phyloP scores from a whole-genome alignment of 2,113 vertebrate genomes.

The Rhinolophus sinicus region DNA sequence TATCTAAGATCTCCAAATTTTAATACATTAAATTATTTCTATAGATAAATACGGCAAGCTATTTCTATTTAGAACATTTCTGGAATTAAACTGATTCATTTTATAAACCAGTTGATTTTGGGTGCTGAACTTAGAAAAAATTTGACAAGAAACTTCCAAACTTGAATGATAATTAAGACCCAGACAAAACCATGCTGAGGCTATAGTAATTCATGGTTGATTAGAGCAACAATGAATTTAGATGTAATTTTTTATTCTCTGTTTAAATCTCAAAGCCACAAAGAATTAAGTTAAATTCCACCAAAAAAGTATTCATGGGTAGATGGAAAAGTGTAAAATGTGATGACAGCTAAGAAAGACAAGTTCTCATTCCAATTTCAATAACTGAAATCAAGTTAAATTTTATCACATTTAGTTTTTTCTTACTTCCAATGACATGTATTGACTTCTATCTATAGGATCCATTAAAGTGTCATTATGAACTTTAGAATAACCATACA shows the following conservation, averaged over 20 bases:
- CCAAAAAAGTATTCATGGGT: background rate
- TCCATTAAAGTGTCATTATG: background rate
- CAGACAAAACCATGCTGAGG: background rate
- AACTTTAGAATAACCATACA: background rate
- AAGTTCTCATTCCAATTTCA: conserved; percentile 27
- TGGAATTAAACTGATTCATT: background rate
- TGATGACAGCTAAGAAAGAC: background rate
- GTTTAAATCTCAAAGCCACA: conserved; percentile 28
- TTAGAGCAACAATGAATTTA: background rate
- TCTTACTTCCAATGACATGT: background rate
- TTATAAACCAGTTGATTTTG: conserved; percentile 9
- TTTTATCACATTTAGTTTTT: conserved; percentile 25
- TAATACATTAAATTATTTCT: background rate
- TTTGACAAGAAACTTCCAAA: background rate
- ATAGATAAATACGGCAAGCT: background rate
- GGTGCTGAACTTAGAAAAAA: background rate
- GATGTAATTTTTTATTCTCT: background rate
- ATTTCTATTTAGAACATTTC: background rate
- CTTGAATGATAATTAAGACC: background rate
- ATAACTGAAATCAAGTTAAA: conserved; percentile 22
- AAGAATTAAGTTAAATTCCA: conserved; percentile 16
- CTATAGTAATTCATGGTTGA: background rate
- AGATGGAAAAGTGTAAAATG: conserved; percentile 33
- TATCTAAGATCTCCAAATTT: conserved; percentile 19
- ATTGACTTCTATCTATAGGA: background rate